Conservation (phyloP, 2,888 invertebrate species). For the Athetis lepigone region DNA sequence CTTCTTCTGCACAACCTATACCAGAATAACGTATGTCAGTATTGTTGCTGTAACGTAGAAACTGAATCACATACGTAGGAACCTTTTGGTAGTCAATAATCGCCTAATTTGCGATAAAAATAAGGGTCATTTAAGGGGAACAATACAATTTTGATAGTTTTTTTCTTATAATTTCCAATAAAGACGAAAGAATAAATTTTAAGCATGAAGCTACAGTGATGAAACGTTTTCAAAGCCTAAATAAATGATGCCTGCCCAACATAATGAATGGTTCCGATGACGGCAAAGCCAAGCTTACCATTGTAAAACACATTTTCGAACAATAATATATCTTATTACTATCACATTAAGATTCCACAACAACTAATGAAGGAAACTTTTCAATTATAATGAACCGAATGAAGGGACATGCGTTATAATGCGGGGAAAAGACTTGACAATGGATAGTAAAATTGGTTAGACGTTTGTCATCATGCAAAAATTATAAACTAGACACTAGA, state of each 20-base stretch:
- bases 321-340: constrained; percentile 60
- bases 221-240: constrained; percentile 66
- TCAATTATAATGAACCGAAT: constrained; percentile 70
- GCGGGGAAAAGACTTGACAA: constrained; percentile 77
- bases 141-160: background rate
- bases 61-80: background rate
- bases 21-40: constrained; percentile 35
- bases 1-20: constrained; percentile 86
- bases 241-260: constrained; percentile 61
- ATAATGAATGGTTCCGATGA: constrained; percentile 63
- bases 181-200: constrained; percentile 36
- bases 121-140: background rate
- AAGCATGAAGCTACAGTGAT: constrained; percentile 72
- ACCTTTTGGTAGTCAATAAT: background rate
- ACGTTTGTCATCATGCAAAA: constrained; percentile 75
- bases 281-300: constrained; percentile 68
- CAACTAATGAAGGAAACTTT: constrained; percentile 72
- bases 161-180: constrained; percentile 17
- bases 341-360: constrained; percentile 70
- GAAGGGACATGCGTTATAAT: constrained; percentile 82
- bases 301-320: constrained; percentile 45
- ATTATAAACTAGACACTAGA: constrained; percentile 68
- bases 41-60: background rate
- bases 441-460: constrained; percentile 68
- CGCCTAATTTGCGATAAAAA: background rate